Conservation (phyloP, 2,888 invertebrate species). For the Urechis unicinctus region DNA sequence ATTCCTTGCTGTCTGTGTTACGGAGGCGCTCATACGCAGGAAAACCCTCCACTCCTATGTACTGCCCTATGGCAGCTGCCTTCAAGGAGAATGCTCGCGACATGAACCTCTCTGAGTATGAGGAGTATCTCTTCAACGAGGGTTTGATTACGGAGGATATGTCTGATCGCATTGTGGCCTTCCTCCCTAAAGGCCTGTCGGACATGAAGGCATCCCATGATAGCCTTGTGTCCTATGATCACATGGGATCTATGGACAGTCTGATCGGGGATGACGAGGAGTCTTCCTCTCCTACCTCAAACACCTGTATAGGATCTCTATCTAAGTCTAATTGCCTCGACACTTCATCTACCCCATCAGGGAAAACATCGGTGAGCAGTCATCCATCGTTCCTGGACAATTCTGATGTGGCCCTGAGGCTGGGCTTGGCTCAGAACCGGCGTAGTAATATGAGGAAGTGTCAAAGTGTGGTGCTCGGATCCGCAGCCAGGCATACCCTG, state of each 20-base stretch:
- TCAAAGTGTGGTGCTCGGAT: background rate
- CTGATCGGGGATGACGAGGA: slow-evolving; percentile 1
- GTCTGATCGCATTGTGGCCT: slow-evolving; percentile 31
- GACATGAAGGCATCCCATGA: slow-evolving; percentile 16
- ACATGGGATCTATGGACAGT: slow-evolving; percentile 17
- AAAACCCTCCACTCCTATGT: slow-evolving; percentile 43
- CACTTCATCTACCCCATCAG: background rate
- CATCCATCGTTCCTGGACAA: background rate
- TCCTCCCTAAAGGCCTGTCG: slow-evolving; percentile 24
- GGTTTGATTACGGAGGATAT: slow-evolving; percentile 32
- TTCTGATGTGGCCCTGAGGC: background rate
- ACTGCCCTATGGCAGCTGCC: slow-evolving; percentile 15
- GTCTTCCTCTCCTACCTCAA: too few species aligned
- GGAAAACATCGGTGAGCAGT: background rate
- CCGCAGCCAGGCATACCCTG: background rate
- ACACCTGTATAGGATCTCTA: too few species aligned
- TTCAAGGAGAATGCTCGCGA: slow-evolving; percentile 18
- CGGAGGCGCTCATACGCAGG: slow-evolving; percentile 35
- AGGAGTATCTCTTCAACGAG: slow-evolving; percentile 28
- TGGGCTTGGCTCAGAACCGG: background rate
- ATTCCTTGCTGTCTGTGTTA: slow-evolving; percentile 14
- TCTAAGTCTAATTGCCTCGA: background rate
- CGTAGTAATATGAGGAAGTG: background rate
- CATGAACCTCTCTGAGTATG: slow-evolving; percentile 22
- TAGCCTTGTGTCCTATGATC: slow-evolving; percentile 12